Base-by-base conservation (phyloP, 2,888 invertebrate species). In the Drosophila sordidapex region DNA sequence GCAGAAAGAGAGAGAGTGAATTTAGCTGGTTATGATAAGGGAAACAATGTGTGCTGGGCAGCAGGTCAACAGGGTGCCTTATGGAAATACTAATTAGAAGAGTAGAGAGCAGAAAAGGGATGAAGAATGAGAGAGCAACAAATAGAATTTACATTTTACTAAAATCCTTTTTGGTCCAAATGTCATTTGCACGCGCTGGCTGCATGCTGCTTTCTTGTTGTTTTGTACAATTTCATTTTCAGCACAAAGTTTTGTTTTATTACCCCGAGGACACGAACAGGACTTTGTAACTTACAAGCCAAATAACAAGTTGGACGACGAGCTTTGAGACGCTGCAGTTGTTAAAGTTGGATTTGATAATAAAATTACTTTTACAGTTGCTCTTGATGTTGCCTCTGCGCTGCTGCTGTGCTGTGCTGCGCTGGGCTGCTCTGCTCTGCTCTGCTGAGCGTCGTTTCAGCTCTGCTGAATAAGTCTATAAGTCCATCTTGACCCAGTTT, bases 301-400 rank as follows among this genome's bases (percentile, higher is more conserved):
- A 89, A 89, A 85, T 89, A 89, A 86, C 89, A 89, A 89, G 85
- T 86, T 84, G 77, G 82, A 69, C 76, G 56, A 56, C 46, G 74
- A 61, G 53, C 54, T 52, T 64, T 46, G 72, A 56, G 66, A 61
- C 64, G 46, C 63, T 75, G 70, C 87, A 89, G 85, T 89, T 86
- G 89, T 89, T 89, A 87, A 86, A 86, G 73, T 86, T 89, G 87
- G 87, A 86, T 86, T 86, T 86, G 89, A 86, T 86, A 86, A 86
- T 86, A 86, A 86, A 86, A 86, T 86, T 86, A 89, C 89, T 86
- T 86, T 84, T 87, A 74, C 87, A 82, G 83, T 76, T 79, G 78
- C 71, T 70, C 51, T 63, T 49, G 68, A 68, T 68, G 68, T 68
- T 69, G 69, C 43, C 69, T 49, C 35, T 65, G 70, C 58, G 29